These are phyloP conservation scores for Poliocrania exsul DNA, from an alignment of 2,797 vertebrate genomes.

Conservation along the genomic window DNA sequence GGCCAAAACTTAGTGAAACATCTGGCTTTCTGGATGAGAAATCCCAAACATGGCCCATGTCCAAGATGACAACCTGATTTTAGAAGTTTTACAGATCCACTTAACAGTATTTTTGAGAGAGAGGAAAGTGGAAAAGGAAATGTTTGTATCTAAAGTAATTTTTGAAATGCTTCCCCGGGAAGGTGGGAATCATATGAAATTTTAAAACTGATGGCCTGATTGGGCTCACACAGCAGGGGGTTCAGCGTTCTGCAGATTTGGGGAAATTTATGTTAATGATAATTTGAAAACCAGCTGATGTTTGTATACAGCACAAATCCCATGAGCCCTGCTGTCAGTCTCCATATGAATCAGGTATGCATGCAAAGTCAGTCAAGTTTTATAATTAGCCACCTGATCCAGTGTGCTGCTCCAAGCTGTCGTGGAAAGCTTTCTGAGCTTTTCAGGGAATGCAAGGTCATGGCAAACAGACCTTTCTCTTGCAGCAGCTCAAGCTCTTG, in stretches of 20 bases:
- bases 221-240: neutral
- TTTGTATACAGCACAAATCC: neutral
- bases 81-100: neutral
- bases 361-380: neutral
- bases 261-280: neutral
- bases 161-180: neutral
- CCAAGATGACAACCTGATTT: neutral
- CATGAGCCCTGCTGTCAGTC: neutral
- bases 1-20: neutral
- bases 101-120: neutral
- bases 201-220: neutral
- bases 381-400: conserved; percentile 27
- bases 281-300: neutral
- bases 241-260: neutral
- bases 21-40: neutral
- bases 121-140: neutral
- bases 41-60: neutral
- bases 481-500: neutral
- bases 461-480: neutral
- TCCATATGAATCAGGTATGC: neutral
- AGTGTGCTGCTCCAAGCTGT: neutral
- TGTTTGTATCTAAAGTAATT: neutral
- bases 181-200: neutral
- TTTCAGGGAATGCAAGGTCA: conserved; percentile 2
- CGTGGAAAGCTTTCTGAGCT: conserved; percentile 10